Base-by-base conservation (phyloP, 1,140 invertebrate genomes). In the Oreohelix idahoensis region DNA sequence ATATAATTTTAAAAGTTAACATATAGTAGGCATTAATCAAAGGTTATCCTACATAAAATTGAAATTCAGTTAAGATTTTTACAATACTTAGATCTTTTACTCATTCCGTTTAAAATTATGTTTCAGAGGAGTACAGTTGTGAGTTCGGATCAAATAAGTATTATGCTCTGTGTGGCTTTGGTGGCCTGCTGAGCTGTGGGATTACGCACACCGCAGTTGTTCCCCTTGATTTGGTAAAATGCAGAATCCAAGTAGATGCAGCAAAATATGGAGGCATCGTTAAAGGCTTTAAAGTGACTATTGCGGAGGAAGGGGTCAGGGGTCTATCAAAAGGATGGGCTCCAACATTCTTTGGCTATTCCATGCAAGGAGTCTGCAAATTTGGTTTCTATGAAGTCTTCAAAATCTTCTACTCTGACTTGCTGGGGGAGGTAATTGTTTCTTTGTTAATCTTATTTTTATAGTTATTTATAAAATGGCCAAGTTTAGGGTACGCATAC, bases 201-300 rank as follows among this genome's bases (percentile, higher is more conserved):
- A 88, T 97, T 84, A 95, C 95, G 42, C 95, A 95, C 88, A 96
- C 96, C 29, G 95, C 96, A 73, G 95, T 99, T 70, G 96, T 98
- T 32, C 98, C 98, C 0, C 94, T 99, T 84, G 98, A 99, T 95
- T 94, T 99, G 92, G 98, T 99, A 51, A 99, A 99, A 94, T 99
- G 98, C 93, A 95, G 98, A 88, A 96, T 99, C 86, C 98, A 99
- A 94, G 98, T 99, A 79, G 88, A 92, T 84, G 84, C 89, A 73
- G 88, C 84, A 17, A 93, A 93, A 85, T 93, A 92, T 83, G 87
- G 86, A 53, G 87, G 84, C 70, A 89, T 93, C 75, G 36, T 90
- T 45, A 87, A 90, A 82, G 92, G 92, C 23, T 93, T 93, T 83
- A 89, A 84, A 84, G 86, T 93, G 11, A 91, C 92, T 20, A 35